Conservation (phyloP, 2,888 invertebrate genomes). For the Aspidiotus rigidus region DNA sequence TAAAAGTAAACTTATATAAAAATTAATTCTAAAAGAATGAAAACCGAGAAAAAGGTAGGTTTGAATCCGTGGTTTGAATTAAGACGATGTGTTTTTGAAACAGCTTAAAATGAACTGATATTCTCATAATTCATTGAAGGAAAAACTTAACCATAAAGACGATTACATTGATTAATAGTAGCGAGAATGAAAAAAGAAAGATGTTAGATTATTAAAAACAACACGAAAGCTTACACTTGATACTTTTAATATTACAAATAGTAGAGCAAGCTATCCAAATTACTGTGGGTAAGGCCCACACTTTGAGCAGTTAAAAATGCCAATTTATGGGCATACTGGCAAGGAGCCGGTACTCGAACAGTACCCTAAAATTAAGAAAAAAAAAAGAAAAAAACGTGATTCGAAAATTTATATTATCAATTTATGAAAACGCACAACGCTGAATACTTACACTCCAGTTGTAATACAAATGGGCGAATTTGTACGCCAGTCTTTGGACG, state of each 20-base stretch:
- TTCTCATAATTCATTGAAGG: too few relatives aligned
- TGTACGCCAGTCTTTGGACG: slow-evolving; percentile 75
- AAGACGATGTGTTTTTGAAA: too few relatives aligned
- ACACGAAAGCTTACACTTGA: background rate
- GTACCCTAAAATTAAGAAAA: slow-evolving; percentile 37
- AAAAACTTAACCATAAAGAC: too few relatives aligned
- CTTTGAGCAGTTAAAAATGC: slow-evolving; percentile 78
- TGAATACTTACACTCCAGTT: slow-evolving; percentile 63
- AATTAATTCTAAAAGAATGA: too few relatives aligned
- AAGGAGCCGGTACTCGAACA: slow-evolving; percentile 80
- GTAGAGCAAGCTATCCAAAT: slow-evolving; percentile 56
- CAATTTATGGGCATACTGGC: slow-evolving; percentile 89
- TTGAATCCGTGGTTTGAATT: too few relatives aligned
- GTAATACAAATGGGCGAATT: slow-evolving; percentile 79
- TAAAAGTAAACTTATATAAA: too few relatives aligned
- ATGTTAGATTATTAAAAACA: background rate
- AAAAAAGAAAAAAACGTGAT: background rate
- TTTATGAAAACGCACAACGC: background rate
- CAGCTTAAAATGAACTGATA: too few relatives aligned
- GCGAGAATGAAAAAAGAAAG: too few relatives aligned
- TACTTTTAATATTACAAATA: slow-evolving; percentile 52
- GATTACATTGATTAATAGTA: too few relatives aligned
- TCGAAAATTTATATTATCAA: background rate
- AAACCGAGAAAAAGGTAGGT: too few relatives aligned
- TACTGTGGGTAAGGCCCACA: slow-evolving; percentile 50